Percentiles rank a stretch among this genome's conserved stretches.
These are phyloP conservation scores for Cataglyphis cursor DNA, from an alignment of 2,888 invertebrate genomes.

Conservation along the genomic window DNA sequence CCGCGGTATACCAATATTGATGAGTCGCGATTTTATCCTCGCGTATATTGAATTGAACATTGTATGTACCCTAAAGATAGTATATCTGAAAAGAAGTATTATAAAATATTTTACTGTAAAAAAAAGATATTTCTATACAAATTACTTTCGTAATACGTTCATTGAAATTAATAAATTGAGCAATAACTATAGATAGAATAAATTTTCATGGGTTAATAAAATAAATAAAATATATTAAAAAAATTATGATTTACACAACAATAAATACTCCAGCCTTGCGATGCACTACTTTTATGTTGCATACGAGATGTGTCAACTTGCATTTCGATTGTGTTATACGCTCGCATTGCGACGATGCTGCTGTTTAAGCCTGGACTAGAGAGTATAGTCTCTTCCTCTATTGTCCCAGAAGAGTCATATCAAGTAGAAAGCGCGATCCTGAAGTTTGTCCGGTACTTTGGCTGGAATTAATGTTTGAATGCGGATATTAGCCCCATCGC, in stretches of 20 bases:
- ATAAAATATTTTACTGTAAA: conserved; percentile 2
- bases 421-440: conserved; percentile 48
- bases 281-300: background rate
- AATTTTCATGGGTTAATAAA: background rate
- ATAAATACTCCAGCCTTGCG: background rate
- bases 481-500: conserved; percentile 70
- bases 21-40: conserved; percentile 18
- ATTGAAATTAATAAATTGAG: background rate
- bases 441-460: conserved; percentile 64
- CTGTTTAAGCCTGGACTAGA: conserved; percentile 33
- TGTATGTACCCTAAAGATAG: background rate
- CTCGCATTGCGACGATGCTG: conserved; percentile 32
- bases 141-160: conserved; percentile 30
- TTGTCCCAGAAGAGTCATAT: conserved; percentile 43
- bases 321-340: conserved; percentile 7
- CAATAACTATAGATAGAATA: background rate
- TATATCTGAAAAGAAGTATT: background rate
- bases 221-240: conserved; percentile 4
- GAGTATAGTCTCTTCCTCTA: conserved; percentile 14
- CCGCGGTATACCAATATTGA: conserved; percentile 6
- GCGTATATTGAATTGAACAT: conserved; percentile 22
- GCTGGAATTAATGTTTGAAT: conserved; percentile 71
- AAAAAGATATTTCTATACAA: background rate
- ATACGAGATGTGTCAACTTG: background rate
- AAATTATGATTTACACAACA: background rate